Evolutionary conservation across 1,140 invertebrate genomes (phyloP).

Genomic region (Hycleus cichorii): DNA sequence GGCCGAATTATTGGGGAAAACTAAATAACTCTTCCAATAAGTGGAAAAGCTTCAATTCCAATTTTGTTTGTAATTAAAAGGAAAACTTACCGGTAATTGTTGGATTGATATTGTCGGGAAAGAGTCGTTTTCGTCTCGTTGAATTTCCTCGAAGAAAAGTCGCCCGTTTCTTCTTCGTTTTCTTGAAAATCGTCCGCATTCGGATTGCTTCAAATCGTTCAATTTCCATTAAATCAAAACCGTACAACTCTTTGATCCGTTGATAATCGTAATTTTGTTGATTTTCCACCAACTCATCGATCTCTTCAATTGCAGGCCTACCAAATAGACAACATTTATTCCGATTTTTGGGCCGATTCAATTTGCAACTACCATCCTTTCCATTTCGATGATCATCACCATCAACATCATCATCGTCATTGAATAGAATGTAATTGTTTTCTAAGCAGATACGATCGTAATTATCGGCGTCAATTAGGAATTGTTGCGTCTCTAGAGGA

Average conservation of each 20-base stretch:
- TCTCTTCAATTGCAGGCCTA: neutral
- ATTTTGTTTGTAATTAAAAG: too few species aligned
- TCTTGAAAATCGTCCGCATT: neutral
- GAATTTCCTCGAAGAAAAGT: neutral
- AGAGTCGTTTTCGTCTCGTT: neutral
- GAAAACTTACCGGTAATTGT: constrained; percentile 5
- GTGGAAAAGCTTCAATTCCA: too few species aligned
- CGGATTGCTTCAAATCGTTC: constrained; percentile 22
- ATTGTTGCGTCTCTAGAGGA: too few species aligned
- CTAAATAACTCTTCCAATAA: too few species aligned
- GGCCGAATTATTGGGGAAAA: neutral
- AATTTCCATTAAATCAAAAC: constrained; percentile 43
- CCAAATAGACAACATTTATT: constrained; percentile 6
- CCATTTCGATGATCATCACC: too few species aligned
- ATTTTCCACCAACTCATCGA: constrained; percentile 2
- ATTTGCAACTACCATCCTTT: too few species aligned
- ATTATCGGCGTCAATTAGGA: too few species aligned
- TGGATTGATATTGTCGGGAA: neutral
- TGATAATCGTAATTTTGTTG: constrained; percentile 5
- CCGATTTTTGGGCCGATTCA: too few species aligned
- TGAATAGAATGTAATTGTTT: too few species aligned
- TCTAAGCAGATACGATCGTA: too few species aligned
- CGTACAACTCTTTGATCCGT: constrained; percentile 29
- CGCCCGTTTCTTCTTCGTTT: neutral
- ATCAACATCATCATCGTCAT: too few species aligned